A percentile compares a stretch with the other conserved stretches of the same genome.
phyloP scores from a whole-genome alignment of 2,113 vertebrate species.

The Centropristis striata region DNA sequence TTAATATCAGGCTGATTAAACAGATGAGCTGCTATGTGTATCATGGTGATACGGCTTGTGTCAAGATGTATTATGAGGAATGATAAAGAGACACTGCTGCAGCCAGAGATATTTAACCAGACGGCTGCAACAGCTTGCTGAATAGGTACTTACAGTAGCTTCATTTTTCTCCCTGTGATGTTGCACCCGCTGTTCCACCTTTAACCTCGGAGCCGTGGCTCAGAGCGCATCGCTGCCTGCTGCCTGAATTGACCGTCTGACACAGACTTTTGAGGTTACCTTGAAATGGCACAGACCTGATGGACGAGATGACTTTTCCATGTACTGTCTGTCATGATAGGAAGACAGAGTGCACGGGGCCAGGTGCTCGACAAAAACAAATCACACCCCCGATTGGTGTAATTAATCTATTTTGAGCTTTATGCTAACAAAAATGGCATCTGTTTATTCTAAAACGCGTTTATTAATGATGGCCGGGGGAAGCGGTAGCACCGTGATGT shows the following conservation, averaged over 20 bases:
- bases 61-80: background rate
- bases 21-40: background rate
- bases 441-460: constrained; percentile 59
- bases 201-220: constrained; percentile 65
- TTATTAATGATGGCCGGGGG: constrained; percentile 58
- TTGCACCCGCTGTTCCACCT: constrained; percentile 65
- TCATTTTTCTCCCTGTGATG: constrained; percentile 62
- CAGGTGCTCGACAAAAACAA: constrained; percentile 49
- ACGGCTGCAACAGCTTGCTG: constrained; percentile 34
- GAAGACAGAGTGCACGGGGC: constrained; percentile 23
- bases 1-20: constrained; percentile 8
- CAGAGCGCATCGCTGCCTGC: constrained; percentile 46
- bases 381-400: constrained; percentile 24
- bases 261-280: constrained; percentile 68
- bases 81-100: background rate
- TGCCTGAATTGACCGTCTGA: constrained; percentile 46
- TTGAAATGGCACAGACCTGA: constrained; percentile 71
- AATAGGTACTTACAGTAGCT: constrained; percentile 34
- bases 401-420: constrained; percentile 67
- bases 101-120: constrained; percentile 23
- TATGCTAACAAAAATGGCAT: constrained; percentile 65
- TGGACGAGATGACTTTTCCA: constrained; percentile 66
- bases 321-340: constrained; percentile 46
- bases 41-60: background rate
- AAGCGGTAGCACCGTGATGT: constrained; percentile 23